Evolutionary conservation across 2,888 invertebrate species (phyloP).

Genomic region (Oscheius onirici): DNA sequence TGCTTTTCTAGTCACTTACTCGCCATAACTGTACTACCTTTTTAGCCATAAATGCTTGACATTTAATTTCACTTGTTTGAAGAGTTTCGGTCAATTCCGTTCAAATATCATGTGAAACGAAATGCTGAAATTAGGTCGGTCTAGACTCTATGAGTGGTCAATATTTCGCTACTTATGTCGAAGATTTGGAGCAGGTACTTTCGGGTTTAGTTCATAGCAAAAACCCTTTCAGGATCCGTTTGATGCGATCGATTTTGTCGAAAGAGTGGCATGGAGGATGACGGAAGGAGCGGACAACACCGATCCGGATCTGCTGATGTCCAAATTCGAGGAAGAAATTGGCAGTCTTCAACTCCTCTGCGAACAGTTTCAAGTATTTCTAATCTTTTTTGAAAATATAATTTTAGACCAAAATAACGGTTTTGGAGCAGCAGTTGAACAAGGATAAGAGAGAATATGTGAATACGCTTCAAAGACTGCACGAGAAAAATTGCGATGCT

Average conservation of each 20-base stretch:
- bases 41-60: not conserved
- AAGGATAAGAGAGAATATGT: constrained; percentile 69
- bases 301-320: constrained; percentile 63
- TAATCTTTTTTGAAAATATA: not conserved
- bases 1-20: constrained; percentile 12
- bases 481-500: constrained; percentile 66
- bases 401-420: constrained; percentile 63
- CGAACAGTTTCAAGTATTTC: constrained; percentile 66
- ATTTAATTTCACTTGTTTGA: not conserved
- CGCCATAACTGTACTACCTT: not conserved
- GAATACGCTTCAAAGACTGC: constrained; percentile 60
- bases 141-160: constrained; percentile 33
- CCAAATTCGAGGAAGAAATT: constrained; percentile 71
- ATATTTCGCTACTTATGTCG: constrained; percentile 68
- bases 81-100: not conserved
- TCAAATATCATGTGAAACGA: not conserved
- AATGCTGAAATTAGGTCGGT: constrained; percentile 14
- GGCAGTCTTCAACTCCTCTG: constrained; percentile 68
- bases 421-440: constrained; percentile 63
- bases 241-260: constrained; percentile 95
- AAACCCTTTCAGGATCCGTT: constrained; percentile 88
- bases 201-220: not conserved
- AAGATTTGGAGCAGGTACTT: constrained; percentile 69
- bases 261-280: constrained; percentile 91
- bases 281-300: constrained; percentile 78